phyloP scores from a whole-genome alignment of 1,140 invertebrate genomes.

The Drosophila ambigua region DNA sequence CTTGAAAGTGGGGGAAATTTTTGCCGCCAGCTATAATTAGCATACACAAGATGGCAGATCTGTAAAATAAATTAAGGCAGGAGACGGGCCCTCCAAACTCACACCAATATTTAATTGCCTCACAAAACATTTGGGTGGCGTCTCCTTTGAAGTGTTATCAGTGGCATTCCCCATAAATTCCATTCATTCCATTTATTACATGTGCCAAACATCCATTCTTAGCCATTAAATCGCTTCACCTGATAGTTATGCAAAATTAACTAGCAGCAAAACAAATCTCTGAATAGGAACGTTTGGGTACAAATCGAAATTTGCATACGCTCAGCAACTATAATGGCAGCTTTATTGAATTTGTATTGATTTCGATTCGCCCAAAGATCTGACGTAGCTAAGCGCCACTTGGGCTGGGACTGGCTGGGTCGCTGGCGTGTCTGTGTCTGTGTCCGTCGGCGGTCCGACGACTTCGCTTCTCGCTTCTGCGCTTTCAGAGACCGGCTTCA shows the following conservation, averaged over 20 bases:
- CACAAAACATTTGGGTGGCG: neutral
- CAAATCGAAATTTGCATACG: slow-evolving; percentile 47
- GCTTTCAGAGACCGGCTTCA: slow-evolving; percentile 62
- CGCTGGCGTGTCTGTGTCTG: neutral
- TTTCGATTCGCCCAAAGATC: slow-evolving; percentile 40
- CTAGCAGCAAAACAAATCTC: slow-evolving; percentile 8
- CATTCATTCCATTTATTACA: slow-evolving; percentile 20
- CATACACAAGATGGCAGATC: neutral
- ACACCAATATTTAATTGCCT: neutral
- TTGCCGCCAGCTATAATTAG: neutral
- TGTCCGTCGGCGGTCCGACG: slow-evolving; percentile 11
- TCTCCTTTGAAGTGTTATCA: neutral
- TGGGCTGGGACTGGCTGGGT: slow-evolving; percentile 26
- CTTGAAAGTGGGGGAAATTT: slow-evolving; percentile 70
- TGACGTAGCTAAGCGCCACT: slow-evolving; percentile 57
- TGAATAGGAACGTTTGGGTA: neutral
- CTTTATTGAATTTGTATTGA: slow-evolving; percentile 55
- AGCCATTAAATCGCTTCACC: slow-evolving; percentile 22
- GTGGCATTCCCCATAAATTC: neutral
- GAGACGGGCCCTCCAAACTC: neutral
- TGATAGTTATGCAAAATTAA: slow-evolving; percentile 38
- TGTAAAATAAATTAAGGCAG: no score
- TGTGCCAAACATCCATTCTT: slow-evolving; percentile 22
- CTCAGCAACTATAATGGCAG: slow-evolving; percentile 49
- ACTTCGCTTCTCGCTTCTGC: slow-evolving; percentile 36